Evolutionary conservation across 2,113 vertebrate genomes (phyloP).

Genomic region (Meriones unguiculatus): DNA sequence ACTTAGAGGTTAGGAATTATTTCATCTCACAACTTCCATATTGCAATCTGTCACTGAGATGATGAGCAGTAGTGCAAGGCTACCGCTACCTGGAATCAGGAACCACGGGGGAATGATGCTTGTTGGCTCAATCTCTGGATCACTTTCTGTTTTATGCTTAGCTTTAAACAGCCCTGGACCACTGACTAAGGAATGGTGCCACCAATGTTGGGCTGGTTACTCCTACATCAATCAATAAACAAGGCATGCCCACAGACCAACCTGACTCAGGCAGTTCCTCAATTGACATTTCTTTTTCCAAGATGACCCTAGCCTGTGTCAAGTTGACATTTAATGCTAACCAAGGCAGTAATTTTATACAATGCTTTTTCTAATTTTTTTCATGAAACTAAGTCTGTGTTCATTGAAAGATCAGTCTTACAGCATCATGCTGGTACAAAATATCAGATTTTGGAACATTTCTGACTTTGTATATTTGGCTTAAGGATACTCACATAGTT

Average conservation of each 20-base stretch:
- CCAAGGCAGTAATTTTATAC: neutral
- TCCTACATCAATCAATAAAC: neutral
- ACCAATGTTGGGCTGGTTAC: neutral
- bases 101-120: neutral
- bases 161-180: neutral
- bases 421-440: neutral
- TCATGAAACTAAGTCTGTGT: neutral
- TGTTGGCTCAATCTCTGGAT: neutral
- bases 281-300: too few species aligned
- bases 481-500: neutral
- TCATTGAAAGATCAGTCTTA: neutral
- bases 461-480: neutral
- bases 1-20: too few species aligned
- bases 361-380: neutral
- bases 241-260: neutral
- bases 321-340: neutral
- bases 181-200: neutral
- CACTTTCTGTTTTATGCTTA: neutral
- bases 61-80: neutral
- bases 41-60: neutral
- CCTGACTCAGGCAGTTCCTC: neutral
- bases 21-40: neutral
- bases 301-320: neutral
- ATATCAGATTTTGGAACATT: neutral
- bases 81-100: neutral